Conservation (phyloP, 35 echinoderm and acorn worm genomes). For the Apostichopus japonicus region DNA sequence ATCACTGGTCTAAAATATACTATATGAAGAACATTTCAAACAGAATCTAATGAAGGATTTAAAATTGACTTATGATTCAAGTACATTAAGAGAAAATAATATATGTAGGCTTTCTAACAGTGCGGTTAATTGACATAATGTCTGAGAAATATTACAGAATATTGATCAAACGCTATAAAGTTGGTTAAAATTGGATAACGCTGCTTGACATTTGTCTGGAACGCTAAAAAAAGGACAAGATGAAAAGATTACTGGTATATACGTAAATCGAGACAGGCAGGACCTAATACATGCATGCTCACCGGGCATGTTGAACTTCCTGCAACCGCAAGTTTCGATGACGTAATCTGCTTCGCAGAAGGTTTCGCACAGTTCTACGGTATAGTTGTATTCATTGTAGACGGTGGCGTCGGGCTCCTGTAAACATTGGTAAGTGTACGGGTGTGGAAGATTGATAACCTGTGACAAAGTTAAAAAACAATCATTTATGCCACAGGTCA, state of each 20-base stretch:
- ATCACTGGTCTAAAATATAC: too few relatives aligned
- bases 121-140: too few relatives aligned
- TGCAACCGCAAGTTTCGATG: slow-evolving; percentile 38
- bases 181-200: neutral
- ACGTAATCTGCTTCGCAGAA: slow-evolving; percentile 45
- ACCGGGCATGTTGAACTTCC: slow-evolving; percentile 61
- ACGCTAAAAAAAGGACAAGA: too few relatives aligned
- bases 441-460: slow-evolving; percentile 49
- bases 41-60: too few relatives aligned
- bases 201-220: too few relatives aligned
- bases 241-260: too few relatives aligned
- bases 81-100: too few relatives aligned
- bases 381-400: slow-evolving; percentile 50
- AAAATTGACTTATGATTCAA: too few relatives aligned
- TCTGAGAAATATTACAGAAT: too few relatives aligned
- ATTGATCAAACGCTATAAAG: too few relatives aligned
- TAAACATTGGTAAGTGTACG: slow-evolving; percentile 44
- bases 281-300: neutral
- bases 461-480: neutral
- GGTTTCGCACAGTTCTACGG: slow-evolving; percentile 30
- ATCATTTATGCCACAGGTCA: neutral
- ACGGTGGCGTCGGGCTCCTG: neutral
- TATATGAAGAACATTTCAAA: too few relatives aligned
- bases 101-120: too few relatives aligned
- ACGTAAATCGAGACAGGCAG: neutral